Evolutionary conservation across 2,888 invertebrate species (phyloP).

Genomic region (Phasia obesa): DNA sequence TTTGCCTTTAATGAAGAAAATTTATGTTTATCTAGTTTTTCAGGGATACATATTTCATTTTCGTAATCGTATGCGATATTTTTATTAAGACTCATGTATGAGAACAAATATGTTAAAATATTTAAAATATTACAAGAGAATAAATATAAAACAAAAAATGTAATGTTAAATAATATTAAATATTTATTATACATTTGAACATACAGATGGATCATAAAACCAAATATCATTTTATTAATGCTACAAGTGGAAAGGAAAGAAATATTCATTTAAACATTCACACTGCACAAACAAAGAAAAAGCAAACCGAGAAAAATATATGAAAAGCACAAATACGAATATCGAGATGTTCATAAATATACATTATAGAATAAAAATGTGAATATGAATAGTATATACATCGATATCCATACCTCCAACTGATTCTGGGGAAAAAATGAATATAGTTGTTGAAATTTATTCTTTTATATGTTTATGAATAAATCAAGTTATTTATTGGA

Average conservation of each 20-base stretch:
- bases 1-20: too few relatives aligned
- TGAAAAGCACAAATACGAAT: neutral
- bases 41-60: too few relatives aligned
- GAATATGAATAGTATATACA: neutral
- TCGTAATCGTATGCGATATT: too few relatives aligned
- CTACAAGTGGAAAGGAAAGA: conserved; percentile 42
- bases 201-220: conserved; percentile 27
- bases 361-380: conserved; percentile 3
- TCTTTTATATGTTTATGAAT: conserved; percentile 18
- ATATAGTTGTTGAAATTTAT: conserved; percentile 24
- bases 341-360: conserved; percentile 20
- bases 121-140: conserved; percentile 14
- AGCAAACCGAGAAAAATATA: neutral
- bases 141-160: conserved; percentile 27
- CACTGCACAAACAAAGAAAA: neutral
- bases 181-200: neutral
- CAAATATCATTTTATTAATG: conserved; percentile 49
- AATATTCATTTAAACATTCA: conserved; percentile 12
- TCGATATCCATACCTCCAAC: neutral
- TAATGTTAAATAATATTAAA: conserved; percentile 37
- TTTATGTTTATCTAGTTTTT: too few relatives aligned
- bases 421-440: conserved; percentile 4
- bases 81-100: too few relatives aligned
- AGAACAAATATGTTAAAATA: conserved; percentile 2
- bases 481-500: conserved; percentile 15